These are phyloP conservation scores for Drosophila punjabiensis DNA, from an alignment of 1,140 invertebrate genomes.

Conservation along the genomic window DNA sequence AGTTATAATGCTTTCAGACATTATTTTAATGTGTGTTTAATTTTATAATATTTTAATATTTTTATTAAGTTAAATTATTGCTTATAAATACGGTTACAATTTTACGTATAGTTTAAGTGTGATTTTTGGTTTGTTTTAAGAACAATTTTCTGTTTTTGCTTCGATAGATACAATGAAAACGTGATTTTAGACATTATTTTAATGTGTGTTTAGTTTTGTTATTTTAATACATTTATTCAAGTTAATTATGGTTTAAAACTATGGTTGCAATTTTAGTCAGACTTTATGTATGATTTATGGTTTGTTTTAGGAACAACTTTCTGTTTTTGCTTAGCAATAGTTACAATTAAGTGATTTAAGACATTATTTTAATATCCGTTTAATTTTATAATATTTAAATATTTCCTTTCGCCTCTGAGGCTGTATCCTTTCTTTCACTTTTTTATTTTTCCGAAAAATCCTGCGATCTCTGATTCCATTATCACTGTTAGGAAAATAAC, in stretches of 20 bases:
- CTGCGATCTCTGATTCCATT: background rate
- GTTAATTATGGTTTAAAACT: background rate
- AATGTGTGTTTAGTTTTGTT: background rate
- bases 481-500: constrained; percentile 17
- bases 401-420: constrained; percentile 28
- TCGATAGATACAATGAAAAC: background rate
- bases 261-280: background rate
- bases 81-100: background rate
- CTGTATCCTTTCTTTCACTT: constrained; percentile 10
- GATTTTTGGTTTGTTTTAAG: background rate
- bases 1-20: background rate
- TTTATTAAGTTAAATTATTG: background rate
- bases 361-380: background rate
- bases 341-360: background rate
- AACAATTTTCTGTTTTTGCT: background rate
- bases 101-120: background rate
- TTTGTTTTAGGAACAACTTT: constrained; percentile 2
- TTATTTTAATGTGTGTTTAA: background rate
- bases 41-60: background rate
- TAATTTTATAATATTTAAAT: background rate
- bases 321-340: background rate
- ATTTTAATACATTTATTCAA: background rate
- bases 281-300: background rate
- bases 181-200: no score
- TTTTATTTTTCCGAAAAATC: background rate